Evolutionary conservation across 2,888 invertebrate genomes (phyloP).

Genomic region (Orthonychiurus folsomi): DNA sequence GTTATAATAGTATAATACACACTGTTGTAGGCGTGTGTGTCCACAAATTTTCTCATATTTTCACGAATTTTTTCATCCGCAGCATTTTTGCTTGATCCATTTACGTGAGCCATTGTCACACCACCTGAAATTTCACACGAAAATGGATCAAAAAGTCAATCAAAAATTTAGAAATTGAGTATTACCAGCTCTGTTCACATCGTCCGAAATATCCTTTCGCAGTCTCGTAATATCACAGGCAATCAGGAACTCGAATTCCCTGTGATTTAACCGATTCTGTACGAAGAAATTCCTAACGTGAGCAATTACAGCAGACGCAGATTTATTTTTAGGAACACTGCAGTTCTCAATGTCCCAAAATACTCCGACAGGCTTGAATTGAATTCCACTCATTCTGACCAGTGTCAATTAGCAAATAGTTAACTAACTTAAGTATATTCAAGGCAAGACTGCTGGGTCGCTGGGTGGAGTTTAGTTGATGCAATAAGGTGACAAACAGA

Average conservation of each 20-base stretch:
- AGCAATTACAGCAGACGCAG: slow-evolving; percentile 10
- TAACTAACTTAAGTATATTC: too few relatives aligned
- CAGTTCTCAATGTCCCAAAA: slow-evolving; percentile 18
- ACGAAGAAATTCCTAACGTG: slow-evolving; percentile 13
- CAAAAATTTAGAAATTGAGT: neutral
- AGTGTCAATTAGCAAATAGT: too few relatives aligned
- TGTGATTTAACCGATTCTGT: slow-evolving; percentile 9
- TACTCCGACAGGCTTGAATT: slow-evolving; percentile 12
- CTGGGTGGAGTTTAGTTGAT: too few relatives aligned
- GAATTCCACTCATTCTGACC: too few relatives aligned
- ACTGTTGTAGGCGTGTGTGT: slow-evolving; percentile 17
- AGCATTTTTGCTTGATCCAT: slow-evolving; percentile 13
- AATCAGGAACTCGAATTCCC: slow-evolving; percentile 16
- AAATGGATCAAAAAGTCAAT: too few relatives aligned
- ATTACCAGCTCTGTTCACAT: slow-evolving; percentile 7
- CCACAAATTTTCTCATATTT: slow-evolving; percentile 16
- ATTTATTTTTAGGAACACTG: slow-evolving; percentile 4
- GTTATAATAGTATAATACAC: neutral
- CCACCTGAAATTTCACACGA: slow-evolving; percentile 8
- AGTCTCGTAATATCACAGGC: slow-evolving; percentile 14
- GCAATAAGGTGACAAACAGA: too few relatives aligned
- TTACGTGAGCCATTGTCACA: slow-evolving; percentile 16
- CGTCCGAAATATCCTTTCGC: slow-evolving; percentile 7
- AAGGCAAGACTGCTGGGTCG: too few relatives aligned
- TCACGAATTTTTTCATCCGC: slow-evolving; percentile 17